Evolutionary conservation across 2,888 invertebrate genomes (phyloP).

Genomic region (Calameuta idolon): DNA sequence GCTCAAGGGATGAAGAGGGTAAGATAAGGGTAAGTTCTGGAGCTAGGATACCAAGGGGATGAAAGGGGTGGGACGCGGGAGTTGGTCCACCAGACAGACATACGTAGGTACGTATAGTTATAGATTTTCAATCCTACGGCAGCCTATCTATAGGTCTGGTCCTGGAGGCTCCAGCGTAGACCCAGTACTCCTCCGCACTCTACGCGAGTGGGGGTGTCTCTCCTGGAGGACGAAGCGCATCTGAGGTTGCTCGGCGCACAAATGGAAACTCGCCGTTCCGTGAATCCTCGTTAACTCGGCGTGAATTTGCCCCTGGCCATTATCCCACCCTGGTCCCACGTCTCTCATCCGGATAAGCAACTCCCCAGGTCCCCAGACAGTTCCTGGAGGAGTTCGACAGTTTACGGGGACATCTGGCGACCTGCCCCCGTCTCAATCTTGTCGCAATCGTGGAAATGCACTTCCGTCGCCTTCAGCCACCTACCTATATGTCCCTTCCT

Average conservation of each 20-base stretch:
- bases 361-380: conserved; percentile 1
- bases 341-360: conserved; percentile 5
- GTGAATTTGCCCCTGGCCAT: background rate
- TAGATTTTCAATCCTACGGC: background rate
- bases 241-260: background rate
- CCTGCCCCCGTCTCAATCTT: conserved; percentile 8
- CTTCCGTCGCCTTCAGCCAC: background rate
- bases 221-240: background rate
- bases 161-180: background rate
- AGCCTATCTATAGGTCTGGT: background rate
- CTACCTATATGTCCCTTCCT: background rate
- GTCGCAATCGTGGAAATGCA: conserved; percentile 8
- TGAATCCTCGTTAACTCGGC: conserved; percentile 35
- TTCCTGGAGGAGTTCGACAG: conserved; percentile 5
- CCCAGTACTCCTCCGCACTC: too few relatives aligned
- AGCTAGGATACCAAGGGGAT: conserved; percentile 17
- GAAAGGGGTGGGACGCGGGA: conserved; percentile 15
- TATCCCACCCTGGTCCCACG: background rate
- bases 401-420: conserved; percentile 10
- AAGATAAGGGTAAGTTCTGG: conserved; percentile 17
- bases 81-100: conserved; percentile 19
- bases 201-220: background rate
- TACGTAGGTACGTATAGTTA: conserved; percentile 5
- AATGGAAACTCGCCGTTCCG: conserved; percentile 24
- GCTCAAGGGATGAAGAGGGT: conserved; percentile 31